Percentiles rank a stretch among this genome's conserved stretches.
Evolutionary conservation across 2,888 invertebrate species (phyloP).

Genomic region (Hesperia comma): DNA sequence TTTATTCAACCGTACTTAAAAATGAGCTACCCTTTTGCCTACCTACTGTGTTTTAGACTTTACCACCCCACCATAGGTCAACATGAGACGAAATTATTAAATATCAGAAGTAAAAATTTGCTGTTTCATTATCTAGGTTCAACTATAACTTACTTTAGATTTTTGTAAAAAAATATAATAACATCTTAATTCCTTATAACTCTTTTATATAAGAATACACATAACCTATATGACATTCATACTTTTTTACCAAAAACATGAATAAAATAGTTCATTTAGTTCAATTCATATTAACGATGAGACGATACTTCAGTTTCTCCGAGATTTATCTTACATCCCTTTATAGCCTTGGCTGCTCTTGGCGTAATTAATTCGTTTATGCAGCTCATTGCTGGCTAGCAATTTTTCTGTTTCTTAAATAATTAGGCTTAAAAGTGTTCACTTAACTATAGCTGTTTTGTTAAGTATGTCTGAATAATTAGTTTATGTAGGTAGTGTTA

Average conservation of each 20-base stretch:
- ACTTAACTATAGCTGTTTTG: conserved; percentile 22
- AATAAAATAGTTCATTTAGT: background rate
- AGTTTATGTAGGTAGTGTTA: conserved; percentile 29
- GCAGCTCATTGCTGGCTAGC: conserved; percentile 43
- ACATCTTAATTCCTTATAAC: too few relatives aligned
- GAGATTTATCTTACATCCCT: conserved; percentile 46
- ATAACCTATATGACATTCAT: too few relatives aligned
- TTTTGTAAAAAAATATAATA: too few relatives aligned
- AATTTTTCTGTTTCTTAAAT: conserved; percentile 24
- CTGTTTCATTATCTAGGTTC: too few relatives aligned
- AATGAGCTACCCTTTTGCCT: background rate
- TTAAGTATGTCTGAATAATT: conserved; percentile 26
- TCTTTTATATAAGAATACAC: too few relatives aligned
- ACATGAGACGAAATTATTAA: too few relatives aligned
- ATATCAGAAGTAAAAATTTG: too few relatives aligned
- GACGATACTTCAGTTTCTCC: conserved; percentile 51
- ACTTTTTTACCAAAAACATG: too few relatives aligned
- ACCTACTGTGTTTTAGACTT: too few relatives aligned
- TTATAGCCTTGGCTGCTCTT: conserved; percentile 53
- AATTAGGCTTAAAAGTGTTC: conserved; percentile 25
- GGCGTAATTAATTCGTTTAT: conserved; percentile 50
- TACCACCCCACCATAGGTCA: too few relatives aligned
- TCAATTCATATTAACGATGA: background rate
- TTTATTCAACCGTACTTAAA: conserved; percentile 10
- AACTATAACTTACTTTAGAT: too few relatives aligned